A percentile compares a stretch with the other conserved stretches of the same genome.
Evolutionary conservation across 2,888 invertebrate genomes (phyloP).

Genomic region (Oscheius sp.): DNA sequence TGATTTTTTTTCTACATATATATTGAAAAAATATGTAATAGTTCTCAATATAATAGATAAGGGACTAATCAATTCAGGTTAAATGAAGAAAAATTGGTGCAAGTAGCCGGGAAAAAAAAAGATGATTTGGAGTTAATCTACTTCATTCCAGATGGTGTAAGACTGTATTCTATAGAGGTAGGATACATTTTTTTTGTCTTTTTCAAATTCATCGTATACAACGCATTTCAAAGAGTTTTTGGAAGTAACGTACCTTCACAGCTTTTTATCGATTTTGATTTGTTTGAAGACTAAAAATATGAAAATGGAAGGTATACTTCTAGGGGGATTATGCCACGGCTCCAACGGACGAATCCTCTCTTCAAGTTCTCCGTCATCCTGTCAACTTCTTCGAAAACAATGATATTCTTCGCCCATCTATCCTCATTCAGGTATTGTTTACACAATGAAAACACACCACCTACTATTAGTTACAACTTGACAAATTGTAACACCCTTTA

Average conservation of each 20-base stretch:
- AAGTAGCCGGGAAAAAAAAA: background rate
- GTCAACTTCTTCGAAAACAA: background rate
- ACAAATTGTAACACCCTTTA: too few relatives aligned
- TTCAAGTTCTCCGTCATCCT: constrained; percentile 3
- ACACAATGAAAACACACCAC: too few relatives aligned
- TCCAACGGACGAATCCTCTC: background rate
- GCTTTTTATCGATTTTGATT: background rate
- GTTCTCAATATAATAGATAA: too few relatives aligned
- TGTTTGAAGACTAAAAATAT: background rate
- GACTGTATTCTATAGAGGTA: constrained; percentile 9
- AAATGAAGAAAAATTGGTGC: background rate
- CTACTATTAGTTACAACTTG: too few relatives aligned
- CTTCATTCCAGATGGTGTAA: constrained; percentile 18
- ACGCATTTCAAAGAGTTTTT: too few relatives aligned
- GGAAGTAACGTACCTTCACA: too few relatives aligned
- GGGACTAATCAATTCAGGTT: too few relatives aligned
- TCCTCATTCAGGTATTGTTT: background rate
- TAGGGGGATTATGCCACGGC: background rate
- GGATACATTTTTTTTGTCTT: background rate
- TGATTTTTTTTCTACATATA: background rate
- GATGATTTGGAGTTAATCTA: constrained; percentile 12
- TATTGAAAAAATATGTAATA: too few relatives aligned
- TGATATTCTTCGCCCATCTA: background rate
- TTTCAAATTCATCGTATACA: background rate
- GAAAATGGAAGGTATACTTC: background rate